Evolutionary conservation across 2,797 vertebrate genomes (phyloP), one percentile per base, ranked within the genome.

Genomic region (Lutjanus campechanus): DNA sequence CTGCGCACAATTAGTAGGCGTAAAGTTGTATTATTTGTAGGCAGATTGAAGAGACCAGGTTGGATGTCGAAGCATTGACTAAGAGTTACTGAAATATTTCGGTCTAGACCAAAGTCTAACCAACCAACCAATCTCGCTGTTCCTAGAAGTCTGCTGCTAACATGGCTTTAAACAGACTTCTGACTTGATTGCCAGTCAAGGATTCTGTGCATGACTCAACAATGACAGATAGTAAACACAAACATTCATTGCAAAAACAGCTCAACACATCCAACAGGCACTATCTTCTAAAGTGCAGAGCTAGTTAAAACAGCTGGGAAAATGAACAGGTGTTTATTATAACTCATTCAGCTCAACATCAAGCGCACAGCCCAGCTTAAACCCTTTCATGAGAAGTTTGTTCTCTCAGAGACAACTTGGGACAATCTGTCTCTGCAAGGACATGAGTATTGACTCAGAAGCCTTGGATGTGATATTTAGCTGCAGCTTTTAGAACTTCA

Each of bases 301-400:
- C 11, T 40, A 11, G 11, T 50, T 43, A 8, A 55, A 81, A 11
- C 46, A 71, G 41, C 51, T 20, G 51, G n/a, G 43, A 19, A 47
- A 69, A 60, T 1, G 20, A 85, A 67, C 50, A 67, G 70, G 63
- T 76, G 66, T 17, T n/a, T 22, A 50, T 73, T 66, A 73, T 67
- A 64, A 74, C 74, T 68, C 69, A 73, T 72, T 66, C 66, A 73
- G 61, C 29, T 65, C 25, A 55, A 63, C 70, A 78, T 76, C 62
- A 64, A 78, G 53, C 54, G n/a, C 72, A 36, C 36, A 65, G 51
- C 22, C 13, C n/a, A 16, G 11, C 22, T 54, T 36, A 60, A 60
- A 73, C 63, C 65, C 63, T 80, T 74, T 84, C 29, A 85, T 41
- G 44, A 51, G 22, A 72, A 55, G 53, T 83, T 88, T 77, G 75